A percentile compares a stretch with the other conserved stretches of the same genome.
Conservation (phyloP, 2,113 vertebrate genomes). For the Syrmaticus mikado region DNA sequence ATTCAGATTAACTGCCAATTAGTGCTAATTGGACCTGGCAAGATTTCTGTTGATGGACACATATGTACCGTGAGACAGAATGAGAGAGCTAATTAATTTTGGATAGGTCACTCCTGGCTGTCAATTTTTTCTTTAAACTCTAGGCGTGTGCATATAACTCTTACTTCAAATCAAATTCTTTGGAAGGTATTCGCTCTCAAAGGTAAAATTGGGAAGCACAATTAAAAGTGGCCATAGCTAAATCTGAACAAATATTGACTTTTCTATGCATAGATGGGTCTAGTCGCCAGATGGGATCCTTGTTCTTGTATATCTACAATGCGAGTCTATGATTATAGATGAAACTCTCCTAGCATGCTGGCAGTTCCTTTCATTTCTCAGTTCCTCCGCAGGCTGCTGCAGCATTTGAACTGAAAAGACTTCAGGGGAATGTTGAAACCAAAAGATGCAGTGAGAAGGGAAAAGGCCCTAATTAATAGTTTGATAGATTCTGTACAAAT, state of each 20-base stretch:
- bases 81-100: constrained; percentile 17
- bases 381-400: background rate
- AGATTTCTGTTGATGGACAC: constrained; percentile 8
- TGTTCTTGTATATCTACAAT: background rate
- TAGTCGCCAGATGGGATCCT: background rate
- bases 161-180: background rate
- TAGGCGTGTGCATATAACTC: background rate
- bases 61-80: background rate
- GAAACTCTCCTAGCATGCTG: background rate
- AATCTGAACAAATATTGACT: background rate
- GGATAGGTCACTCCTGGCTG: constrained; percentile 5
- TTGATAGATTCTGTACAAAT: background rate
- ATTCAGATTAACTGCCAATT: constrained; percentile 18
- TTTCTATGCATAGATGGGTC: rapidly evolving
- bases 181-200: background rate
- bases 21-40: constrained; percentile 19
- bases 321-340: background rate
- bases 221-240: background rate
- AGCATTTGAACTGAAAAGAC: constrained; percentile 4
- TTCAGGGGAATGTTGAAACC: background rate
- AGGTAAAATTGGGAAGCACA: background rate
- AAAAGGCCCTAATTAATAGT: background rate
- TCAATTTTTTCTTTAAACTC: background rate
- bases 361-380: background rate
- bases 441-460: background rate